phyloP scores from a whole-genome alignment of 2,888 invertebrate genomes.

The Drosophila demipolita region DNA sequence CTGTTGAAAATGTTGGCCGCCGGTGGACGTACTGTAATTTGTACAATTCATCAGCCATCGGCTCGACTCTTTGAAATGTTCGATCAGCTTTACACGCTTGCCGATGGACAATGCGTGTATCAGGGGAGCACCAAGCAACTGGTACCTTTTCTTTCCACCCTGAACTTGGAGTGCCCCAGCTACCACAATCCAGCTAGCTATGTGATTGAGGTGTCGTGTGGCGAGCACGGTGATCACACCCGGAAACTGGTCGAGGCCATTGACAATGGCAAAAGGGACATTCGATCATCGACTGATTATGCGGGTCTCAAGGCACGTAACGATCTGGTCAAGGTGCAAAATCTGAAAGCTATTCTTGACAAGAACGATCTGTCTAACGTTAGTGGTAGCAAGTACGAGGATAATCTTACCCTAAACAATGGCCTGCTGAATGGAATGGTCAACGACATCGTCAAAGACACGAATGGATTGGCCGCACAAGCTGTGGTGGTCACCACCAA shows the following conservation, averaged over 20 bases:
- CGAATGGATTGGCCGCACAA: conserved; percentile 40
- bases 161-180: conserved; percentile 95
- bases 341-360: conserved; percentile 85
- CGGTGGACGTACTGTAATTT: conserved; percentile 97
- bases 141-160: conserved; percentile 92
- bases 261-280: conserved; percentile 92
- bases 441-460: conserved; percentile 87
- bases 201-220: conserved; percentile 98
- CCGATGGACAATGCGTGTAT: conserved; percentile 97
- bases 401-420: conserved; percentile 83
- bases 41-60: conserved; percentile 97
- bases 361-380: conserved; percentile 86
- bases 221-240: conserved; percentile 97
- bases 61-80: conserved; percentile 98
- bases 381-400: conserved; percentile 81
- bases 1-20: conserved; percentile 94
- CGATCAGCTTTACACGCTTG: conserved; percentile 96
- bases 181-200: conserved; percentile 99
- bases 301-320: conserved; percentile 87
- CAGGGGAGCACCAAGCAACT: conserved; percentile 94
- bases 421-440: conserved; percentile 86
- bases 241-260: conserved; percentile 93
- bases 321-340: conserved; percentile 86
- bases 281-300: conserved; percentile 90
- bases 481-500: conserved; percentile 70